phyloP scores from a whole-genome alignment of 2,888 invertebrate genomes.

The Sericinus montela region DNA sequence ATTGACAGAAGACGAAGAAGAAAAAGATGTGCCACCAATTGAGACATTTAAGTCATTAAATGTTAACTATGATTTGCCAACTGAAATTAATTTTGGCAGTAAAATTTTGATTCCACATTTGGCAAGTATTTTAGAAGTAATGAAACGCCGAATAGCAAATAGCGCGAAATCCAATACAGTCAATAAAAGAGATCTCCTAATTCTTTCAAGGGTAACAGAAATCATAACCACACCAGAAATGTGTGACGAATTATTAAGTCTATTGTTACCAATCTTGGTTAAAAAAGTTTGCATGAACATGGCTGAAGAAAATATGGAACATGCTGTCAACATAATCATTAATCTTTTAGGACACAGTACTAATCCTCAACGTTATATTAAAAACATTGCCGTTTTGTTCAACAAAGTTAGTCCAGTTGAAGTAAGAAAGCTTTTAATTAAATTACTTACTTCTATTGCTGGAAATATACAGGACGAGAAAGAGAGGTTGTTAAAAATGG shows the following conservation, averaged over 20 bases:
- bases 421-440: slow-evolving; percentile 84
- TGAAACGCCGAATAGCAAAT: slow-evolving; percentile 82
- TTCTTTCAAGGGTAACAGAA: slow-evolving; percentile 87
- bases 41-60: slow-evolving; percentile 56
- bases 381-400: slow-evolving; percentile 85
- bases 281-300: slow-evolving; percentile 80
- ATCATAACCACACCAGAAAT: slow-evolving; percentile 83
- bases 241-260: slow-evolving; percentile 83
- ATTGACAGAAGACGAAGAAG: slow-evolving; percentile 79
- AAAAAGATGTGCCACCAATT: slow-evolving; percentile 55
- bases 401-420: slow-evolving; percentile 82
- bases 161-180: slow-evolving; percentile 79
- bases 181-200: slow-evolving; percentile 84
- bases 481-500: slow-evolving; percentile 68
- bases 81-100: slow-evolving; percentile 84
- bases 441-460: slow-evolving; percentile 80
- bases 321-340: slow-evolving; percentile 84
- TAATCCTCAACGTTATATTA: slow-evolving; percentile 82
- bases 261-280: slow-evolving; percentile 85
- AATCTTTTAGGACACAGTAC: slow-evolving; percentile 86
- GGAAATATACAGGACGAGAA: slow-evolving; percentile 56
- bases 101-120: slow-evolving; percentile 87
- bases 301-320: slow-evolving; percentile 83
- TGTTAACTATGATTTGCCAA: slow-evolving; percentile 30
- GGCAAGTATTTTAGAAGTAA: slow-evolving; percentile 82